Evolutionary conservation across 64 coral and sea anemone genomes (phyloP), one percentile per base, ranked within the genome.

Genomic region (Pocillopora damicornis): DNA sequence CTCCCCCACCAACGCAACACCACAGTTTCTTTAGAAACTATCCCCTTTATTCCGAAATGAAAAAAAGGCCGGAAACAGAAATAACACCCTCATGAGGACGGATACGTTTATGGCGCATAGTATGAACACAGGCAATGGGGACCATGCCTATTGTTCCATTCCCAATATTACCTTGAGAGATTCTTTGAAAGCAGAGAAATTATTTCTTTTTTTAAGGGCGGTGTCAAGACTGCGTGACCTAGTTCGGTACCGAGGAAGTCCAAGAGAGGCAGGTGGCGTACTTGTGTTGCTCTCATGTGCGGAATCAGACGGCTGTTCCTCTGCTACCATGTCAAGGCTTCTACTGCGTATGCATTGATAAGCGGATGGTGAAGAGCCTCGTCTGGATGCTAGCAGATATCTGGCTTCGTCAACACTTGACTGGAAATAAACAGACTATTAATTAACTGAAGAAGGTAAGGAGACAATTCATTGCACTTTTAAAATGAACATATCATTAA

Each of bases 201-300:
- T 73, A 13, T 67, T 57, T 20, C n/a, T 85, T 13, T 63, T 85
- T 73, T 72, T 65, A 42, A 85, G 8, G 64, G 38, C 72, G 81
- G 69, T 85, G 42, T 92, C 83, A 35, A 92, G 61, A 58, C 82
- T 86, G 13, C 80, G 84, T 1, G 90, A 92, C 15, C 90, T 84
- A 37, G 22, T 56, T 66, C 82, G 26, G 68, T 79, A 83, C 23
- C 90, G 62, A 35, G 89, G 89, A 57, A 91, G 61, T 61, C 58
- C 45, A 7, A 78, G 75, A 68, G 81, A 73, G 20, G 65, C n/a
- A 4, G 30, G 38, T 72, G 81, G 45, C 13, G 61, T 74, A 7
- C 61, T 17, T 22, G 10, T 37, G 59, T 7, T 73, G 20, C 79
- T 76, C 13, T 15, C 75, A 34, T 67, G 20, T 6, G 26, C 17